Base-by-base conservation (phyloP, 2,113 vertebrate species). In the Gavialis gangeticus region DNA sequence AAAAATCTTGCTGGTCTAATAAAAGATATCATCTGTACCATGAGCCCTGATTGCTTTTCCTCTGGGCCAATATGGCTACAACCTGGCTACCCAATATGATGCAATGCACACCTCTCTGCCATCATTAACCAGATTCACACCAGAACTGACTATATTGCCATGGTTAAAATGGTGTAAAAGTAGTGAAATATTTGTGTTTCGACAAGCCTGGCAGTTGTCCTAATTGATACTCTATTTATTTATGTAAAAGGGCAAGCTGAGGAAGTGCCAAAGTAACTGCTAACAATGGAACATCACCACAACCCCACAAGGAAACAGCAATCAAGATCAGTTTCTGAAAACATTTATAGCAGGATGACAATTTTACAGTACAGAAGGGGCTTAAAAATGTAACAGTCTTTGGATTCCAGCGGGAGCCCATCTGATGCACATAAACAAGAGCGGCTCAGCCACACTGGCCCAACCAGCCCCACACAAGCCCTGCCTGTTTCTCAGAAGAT, bases 381-480 rank as follows among this genome's bases (percentile, higher is more conserved):
- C 63, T 82, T 27, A 8, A 25, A 22, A 75, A 92, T 6, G 9
- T 34, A 24, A 87, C 93, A 93, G 9, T 89, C 18, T 91, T 94
- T 58, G 77, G 57, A 75, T 95, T 84, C 84, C 75, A 85, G 88
- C 84, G 82, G 85, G 80, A 84, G 79, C 88, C 58, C 24, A 60
- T 22, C 34, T 28, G 69, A 85, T 69, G 80, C 93, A 95, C 87
- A 13, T 3, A 7, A 62, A 55, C 75, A 93, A 73, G 92, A 82
- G 54, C 87, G 91, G 94, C 12, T 69, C 25, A 57, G 30, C 54
- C 66, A 76, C 0, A 4, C 75, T 15, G 87, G 69, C 22, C 14
- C 89, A 69, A 91, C 10, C 4, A 46, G 93, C 90, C 73, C 83
- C 84, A 96, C 78, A 77, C 73, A 90, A 84, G 78, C 3, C 22